Evolutionary conservation across 2,888 invertebrate species (phyloP), one percentile per base, ranked within the genome.

Genomic region (Thecocarcelia acutangulata): DNA sequence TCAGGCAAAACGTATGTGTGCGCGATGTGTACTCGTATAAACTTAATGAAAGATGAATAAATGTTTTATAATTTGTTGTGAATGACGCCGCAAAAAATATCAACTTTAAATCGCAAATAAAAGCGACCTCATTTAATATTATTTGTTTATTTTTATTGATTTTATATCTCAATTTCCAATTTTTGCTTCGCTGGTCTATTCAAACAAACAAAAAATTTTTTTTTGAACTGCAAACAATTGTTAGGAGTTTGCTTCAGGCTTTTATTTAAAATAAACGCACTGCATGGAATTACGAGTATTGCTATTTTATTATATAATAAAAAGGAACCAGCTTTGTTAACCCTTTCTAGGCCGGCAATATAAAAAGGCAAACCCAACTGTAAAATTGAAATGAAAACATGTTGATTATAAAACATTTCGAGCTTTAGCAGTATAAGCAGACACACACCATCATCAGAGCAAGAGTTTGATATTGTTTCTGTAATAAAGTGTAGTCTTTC

Each of bases 11-110:
- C 33, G 8, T 33, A 3, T 33, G n/a, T n/a, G n/a, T n/a, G n/a
- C n/a, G n/a, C n/a, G n/a, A n/a, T n/a, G n/a, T n/a, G n/a, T n/a
- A n/a, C n/a, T n/a, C n/a, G n/a, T n/a, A n/a, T n/a, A n/a, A n/a
- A 24, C 24, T 33, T 33, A 33, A 33, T 33, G 6, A 74, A 61
- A 44, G n/a, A 58, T 28, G 19, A 50, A 19, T 0, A 61, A 56
- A 58, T 33, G 9, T 13, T 17, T 21, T 33, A 28, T 52, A 54
- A 80, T 48, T 48, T 46, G 13, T 12, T 33, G 50, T 58, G 72
- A 81, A 81, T 81, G 68, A 68, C 75, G 72, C 72, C 56, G 68
- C 72, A 81, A 72, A 81, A 72, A 74, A 72, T 69, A 66, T 77
- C n/a, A 52, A 50, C 42, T 58, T 42, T 68, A 69, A 77, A 73